phyloP scores from a whole-genome alignment of 2,113 vertebrate genomes.

The Empidonax traillii region DNA sequence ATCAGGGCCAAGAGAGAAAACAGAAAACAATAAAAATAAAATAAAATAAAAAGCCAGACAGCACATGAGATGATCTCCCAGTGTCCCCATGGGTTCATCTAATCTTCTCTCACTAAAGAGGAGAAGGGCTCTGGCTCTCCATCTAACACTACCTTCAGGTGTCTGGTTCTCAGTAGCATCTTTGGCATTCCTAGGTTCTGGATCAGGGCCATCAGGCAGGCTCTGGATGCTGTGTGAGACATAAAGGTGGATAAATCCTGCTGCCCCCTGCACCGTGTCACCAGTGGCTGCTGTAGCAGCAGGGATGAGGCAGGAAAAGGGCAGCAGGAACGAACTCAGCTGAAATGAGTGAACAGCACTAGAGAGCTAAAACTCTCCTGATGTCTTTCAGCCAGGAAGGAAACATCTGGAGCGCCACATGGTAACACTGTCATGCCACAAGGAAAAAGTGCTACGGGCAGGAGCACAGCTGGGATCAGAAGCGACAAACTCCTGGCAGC shows the following conservation, averaged over 20 bases:
- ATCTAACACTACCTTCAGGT: neutral
- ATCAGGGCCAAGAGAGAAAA: neutral
- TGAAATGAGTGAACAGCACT: neutral
- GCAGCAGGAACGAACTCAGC: neutral
- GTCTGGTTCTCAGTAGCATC: neutral
- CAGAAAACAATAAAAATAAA: neutral
- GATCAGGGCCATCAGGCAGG: neutral
- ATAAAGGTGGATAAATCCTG: neutral
- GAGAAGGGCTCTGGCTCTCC: neutral
- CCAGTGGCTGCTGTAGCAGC: neutral
- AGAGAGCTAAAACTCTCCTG: neutral
- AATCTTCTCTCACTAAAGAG: neutral
- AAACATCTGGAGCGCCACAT: rapidly evolving
- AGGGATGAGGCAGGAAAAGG: neutral
- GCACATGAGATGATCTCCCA: neutral
- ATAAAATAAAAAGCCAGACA: neutral
- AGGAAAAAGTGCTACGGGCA: neutral
- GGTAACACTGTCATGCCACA: neutral
- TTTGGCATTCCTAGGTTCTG: neutral
- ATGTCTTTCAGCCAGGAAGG: neutral
- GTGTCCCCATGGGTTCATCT: neutral
- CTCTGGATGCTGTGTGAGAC: neutral
- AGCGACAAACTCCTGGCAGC: neutral
- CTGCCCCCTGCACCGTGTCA: neutral
- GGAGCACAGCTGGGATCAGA: neutral